Percentiles rank a stretch among this genome's conserved stretches.
These are phyloP conservation scores for Propithecus deckenii DNA, from an alignment of 2,797 vertebrate genomes.

Conservation along the genomic window DNA sequence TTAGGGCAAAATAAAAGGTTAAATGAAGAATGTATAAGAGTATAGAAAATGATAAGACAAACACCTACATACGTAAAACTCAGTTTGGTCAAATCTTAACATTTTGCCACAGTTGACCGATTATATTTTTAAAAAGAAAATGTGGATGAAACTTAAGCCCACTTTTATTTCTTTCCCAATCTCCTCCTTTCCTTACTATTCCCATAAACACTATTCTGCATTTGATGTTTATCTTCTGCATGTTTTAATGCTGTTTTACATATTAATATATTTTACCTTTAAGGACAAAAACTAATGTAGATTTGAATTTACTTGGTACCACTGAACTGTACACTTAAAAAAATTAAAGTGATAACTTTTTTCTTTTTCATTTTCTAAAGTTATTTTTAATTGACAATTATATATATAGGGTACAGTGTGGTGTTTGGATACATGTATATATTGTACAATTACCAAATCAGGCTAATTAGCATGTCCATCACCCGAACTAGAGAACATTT, in stretches of 20 bases:
- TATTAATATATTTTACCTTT: background rate
- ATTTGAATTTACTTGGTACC: background rate
- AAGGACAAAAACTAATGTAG: background rate
- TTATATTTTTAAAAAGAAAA: constrained; percentile 1
- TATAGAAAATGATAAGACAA: background rate
- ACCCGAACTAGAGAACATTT: background rate
- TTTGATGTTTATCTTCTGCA: background rate
- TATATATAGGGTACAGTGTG: background rate
- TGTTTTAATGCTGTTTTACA: background rate
- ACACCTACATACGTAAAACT: background rate
- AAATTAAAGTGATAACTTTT: background rate
- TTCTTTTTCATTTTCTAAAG: background rate
- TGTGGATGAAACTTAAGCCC: background rate
- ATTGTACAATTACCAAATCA: background rate
- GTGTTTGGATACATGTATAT: background rate
- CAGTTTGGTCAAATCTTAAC: background rate
- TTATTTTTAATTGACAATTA: background rate
- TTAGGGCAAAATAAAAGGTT: background rate
- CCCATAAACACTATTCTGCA: background rate
- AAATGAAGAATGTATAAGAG: background rate
- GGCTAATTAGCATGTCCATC: background rate
- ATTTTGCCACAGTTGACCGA: background rate
- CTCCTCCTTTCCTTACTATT: background rate
- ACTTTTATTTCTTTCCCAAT: background rate
- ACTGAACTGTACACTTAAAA: background rate